These are phyloP conservation scores for Enteromius thamalakanensis DNA, from an alignment of 2,797 vertebrate species.

Conservation along the genomic window DNA sequence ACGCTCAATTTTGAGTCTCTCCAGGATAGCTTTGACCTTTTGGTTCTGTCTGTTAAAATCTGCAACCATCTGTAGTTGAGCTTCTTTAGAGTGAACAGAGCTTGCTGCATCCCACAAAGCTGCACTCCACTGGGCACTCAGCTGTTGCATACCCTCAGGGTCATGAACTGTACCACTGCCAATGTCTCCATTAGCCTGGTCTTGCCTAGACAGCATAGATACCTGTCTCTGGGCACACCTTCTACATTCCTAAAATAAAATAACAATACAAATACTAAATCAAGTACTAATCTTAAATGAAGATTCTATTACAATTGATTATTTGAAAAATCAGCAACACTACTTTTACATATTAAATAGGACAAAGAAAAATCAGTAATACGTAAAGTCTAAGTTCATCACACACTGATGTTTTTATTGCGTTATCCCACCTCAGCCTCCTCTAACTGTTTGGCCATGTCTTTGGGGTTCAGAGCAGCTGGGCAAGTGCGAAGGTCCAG, in stretches of 20 bases:
- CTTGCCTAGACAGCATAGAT: constrained; percentile 64
- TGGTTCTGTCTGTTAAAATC: constrained; percentile 77
- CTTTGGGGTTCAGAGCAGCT: constrained; percentile 77
- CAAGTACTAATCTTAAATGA: not conserved
- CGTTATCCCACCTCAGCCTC: constrained; percentile 82
- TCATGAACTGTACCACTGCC: constrained; percentile 42
- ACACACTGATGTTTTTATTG: not conserved
- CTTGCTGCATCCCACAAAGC: constrained; percentile 77
- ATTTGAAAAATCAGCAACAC: not conserved
- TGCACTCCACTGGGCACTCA: constrained; percentile 70
- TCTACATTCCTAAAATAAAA: constrained; percentile 73
- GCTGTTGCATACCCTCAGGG: constrained; percentile 51
- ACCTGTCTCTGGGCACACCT: constrained; percentile 73
- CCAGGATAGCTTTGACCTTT: constrained; percentile 70
- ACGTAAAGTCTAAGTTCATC: not conserved
- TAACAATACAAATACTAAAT: constrained; percentile 36
- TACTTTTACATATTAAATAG: not conserved
- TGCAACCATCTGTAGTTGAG: constrained; percentile 76
- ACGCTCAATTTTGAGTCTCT: constrained; percentile 76
- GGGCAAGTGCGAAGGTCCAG: constrained; percentile 79
- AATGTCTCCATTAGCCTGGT: constrained; percentile 53
- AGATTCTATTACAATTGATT: not conserved
- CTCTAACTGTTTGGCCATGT: constrained; percentile 83
- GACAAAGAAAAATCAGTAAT: not conserved
- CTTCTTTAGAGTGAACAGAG: constrained; percentile 79